Conservation (phyloP, 1,140 invertebrate species). For the Papilio polyxenes region DNA sequence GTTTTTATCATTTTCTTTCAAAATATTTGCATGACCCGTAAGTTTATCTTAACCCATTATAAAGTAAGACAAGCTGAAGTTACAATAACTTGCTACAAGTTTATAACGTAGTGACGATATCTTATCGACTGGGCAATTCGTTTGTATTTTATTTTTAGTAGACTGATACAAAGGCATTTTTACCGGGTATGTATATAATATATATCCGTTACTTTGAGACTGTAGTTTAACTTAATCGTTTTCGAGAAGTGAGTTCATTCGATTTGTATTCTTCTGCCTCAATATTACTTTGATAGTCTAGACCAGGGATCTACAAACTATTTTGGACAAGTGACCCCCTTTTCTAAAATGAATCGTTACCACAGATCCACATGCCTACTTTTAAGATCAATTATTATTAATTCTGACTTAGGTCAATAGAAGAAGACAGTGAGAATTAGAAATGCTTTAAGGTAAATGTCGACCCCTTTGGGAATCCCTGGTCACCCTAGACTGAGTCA, state of each 20-base stretch:
- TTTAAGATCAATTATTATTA: too few species aligned
- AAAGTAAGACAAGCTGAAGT: background rate
- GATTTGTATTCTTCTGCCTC: background rate
- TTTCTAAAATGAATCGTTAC: too few species aligned
- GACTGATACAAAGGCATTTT: background rate
- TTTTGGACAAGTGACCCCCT: too few species aligned
- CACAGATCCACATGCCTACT: too few species aligned
- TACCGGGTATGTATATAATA: background rate
- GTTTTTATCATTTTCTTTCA: conserved; percentile 27
- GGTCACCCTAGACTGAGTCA: background rate
- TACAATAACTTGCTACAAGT: background rate
- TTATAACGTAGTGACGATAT: background rate
- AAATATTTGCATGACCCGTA: conserved; percentile 6
- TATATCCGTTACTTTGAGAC: background rate
- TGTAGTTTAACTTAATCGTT: background rate
- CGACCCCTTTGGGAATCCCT: too few species aligned
- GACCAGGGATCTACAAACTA: too few species aligned
- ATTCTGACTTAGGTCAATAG: too few species aligned
- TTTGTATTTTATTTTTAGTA: too few species aligned
- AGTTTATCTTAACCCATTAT: background rate
- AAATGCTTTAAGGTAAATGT: too few species aligned
- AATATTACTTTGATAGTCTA: background rate
- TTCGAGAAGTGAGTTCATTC: background rate
- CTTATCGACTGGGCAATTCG: too few species aligned
- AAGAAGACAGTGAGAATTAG: too few species aligned